A percentile compares a stretch with the other conserved stretches of the same genome.
phyloP scores from a whole-genome alignment of 2,888 invertebrate genomes.

The Phortica magna region DNA sequence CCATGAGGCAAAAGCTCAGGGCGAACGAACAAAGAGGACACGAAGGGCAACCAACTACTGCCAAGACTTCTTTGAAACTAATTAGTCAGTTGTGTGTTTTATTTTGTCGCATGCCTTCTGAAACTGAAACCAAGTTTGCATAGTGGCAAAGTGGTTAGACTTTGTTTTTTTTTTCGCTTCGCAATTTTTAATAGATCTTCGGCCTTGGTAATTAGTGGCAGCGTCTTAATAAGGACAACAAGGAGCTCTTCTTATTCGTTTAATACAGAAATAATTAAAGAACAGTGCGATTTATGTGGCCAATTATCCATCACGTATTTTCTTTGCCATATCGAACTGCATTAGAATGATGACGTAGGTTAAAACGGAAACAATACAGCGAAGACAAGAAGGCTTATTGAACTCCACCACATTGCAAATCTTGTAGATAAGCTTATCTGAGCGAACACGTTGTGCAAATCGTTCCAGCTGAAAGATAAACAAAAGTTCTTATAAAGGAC shows the following conservation, averaged over 20 bases:
- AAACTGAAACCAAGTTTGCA: background rate
- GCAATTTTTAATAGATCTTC: background rate
- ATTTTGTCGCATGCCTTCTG: slow-evolving; percentile 29
- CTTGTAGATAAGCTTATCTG: slow-evolving; percentile 49
- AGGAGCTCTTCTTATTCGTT: background rate
- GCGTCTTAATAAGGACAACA: background rate
- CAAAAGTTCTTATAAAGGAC: background rate
- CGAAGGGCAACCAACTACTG: background rate
- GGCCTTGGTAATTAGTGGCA: background rate
- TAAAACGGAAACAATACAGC: slow-evolving; percentile 50
- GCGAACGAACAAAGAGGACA: background rate
- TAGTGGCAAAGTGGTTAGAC: background rate
- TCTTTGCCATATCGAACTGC: slow-evolving; percentile 59
- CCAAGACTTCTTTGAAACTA: slow-evolving; percentile 65
- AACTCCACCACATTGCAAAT: slow-evolving; percentile 48
- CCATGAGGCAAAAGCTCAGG: background rate
- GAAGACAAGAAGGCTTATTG: slow-evolving; percentile 50
- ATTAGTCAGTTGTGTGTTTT: slow-evolving; percentile 28
- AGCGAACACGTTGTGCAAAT: slow-evolving; percentile 40
- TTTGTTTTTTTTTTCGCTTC: background rate
- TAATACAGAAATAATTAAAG: no score
- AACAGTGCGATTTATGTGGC: no score
- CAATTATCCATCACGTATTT: background rate
- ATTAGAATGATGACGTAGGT: slow-evolving; percentile 55
- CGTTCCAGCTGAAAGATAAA: slow-evolving; percentile 47